Evolutionary conservation across 2,888 invertebrate genomes (phyloP), one percentile per base, ranked within the genome.

Genomic region (Lampropteryx suffumata): DNA sequence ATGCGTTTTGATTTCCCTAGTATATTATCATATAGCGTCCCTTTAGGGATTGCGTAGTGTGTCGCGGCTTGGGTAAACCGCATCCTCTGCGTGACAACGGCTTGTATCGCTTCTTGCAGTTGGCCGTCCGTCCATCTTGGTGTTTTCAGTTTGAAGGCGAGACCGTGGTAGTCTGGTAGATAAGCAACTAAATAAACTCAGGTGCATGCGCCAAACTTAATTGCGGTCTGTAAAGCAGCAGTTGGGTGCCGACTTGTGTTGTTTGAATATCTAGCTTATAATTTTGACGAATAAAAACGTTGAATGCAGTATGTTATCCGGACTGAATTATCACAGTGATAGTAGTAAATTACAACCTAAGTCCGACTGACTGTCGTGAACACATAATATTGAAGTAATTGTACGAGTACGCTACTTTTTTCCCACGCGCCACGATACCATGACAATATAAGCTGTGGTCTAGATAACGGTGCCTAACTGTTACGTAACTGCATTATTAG

Each of bases 1-100:
- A 95, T 95, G 42, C 95, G 90, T 78, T 94, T 94, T 6, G 94
- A 93, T 82, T 95, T 95, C 3, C 95, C 95, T 58, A 95, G 83
- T 65, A 95, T 94, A 73, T 95, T 95, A 82, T 95, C 95, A 82
- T 95, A 95, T 27, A 95, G 87, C 0, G 95, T 95, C 44, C 95
- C 95, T 77, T 95, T 95, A 0, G 95, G 95, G 73, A 95, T 94
- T 52, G 93, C 93, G 82, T 92, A 95, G 66, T 92, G 91, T 11
- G 93, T 90, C 9, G 94, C 93, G 0, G 95, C 95, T 79, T 94
- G 94, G 3, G 95, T 95, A 82, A 95, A 95, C 53, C 95, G 92
- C 94, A 95, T 94, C 75, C 92, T 92, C 80, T 95, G 95, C 2
- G 92, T 93, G 63, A 94, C 93, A 39, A 95, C 94, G 0, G 95